These are phyloP conservation scores for Cephus runcator DNA, from an alignment of 2,888 invertebrate genomes.

Conservation along the genomic window DNA sequence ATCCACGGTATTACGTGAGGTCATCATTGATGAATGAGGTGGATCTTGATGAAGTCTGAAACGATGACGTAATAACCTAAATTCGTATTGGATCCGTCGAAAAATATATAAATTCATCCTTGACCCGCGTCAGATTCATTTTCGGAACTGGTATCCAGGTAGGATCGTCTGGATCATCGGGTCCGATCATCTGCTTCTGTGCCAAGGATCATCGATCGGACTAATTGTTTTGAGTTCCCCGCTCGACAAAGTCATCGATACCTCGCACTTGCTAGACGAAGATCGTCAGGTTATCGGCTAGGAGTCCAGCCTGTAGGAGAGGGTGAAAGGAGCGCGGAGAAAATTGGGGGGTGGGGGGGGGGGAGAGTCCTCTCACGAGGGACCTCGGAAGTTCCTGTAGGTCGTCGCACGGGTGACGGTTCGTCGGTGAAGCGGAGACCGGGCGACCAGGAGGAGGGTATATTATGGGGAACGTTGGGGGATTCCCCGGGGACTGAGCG, in stretches of 20 bases:
- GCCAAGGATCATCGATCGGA: neutral
- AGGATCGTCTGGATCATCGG: too few species aligned
- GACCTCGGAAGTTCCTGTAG: conserved; percentile 43
- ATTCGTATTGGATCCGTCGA: neutral
- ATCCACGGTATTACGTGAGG: neutral
- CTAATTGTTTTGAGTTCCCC: neutral
- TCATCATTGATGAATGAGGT: too few species aligned
- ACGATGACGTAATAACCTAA: too few species aligned
- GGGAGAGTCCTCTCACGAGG: conserved; percentile 13
- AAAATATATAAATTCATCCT: too few species aligned
- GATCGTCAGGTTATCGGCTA: neutral
- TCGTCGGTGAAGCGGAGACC: neutral
- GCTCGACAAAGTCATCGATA: neutral
- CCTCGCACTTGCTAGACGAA: neutral
- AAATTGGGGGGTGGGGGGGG: conserved; percentile 9
- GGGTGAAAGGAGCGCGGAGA: neutral
- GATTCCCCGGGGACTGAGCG: conserved; percentile 52
- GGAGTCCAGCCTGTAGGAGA: neutral
- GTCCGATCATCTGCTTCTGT: neutral
- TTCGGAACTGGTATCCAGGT: neutral
- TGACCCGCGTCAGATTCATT: too few species aligned
- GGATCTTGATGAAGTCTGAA: too few species aligned
- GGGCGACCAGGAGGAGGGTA: conserved; percentile 33
- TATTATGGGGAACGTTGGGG: conserved; percentile 59
- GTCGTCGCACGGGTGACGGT: conserved; percentile 10